A percentile compares a stretch with the other conserved stretches of the same genome.
Evolutionary conservation across 2,113 vertebrate species (phyloP).

Genomic region (Macquaria australasica): DNA sequence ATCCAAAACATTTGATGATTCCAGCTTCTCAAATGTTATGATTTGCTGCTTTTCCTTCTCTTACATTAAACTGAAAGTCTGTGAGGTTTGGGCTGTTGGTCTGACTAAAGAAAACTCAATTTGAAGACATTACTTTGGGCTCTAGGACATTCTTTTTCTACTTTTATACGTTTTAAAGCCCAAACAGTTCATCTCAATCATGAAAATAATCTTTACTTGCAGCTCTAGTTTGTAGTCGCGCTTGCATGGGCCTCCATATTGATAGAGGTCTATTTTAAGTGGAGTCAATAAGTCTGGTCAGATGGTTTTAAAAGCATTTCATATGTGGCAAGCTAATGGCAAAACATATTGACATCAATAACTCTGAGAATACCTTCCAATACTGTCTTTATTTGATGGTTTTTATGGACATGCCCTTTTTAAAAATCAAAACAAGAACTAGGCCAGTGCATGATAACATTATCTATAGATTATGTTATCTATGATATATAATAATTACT

Average conservation of each 20-base stretch:
- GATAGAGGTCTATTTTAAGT: neutral
- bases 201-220: neutral
- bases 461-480: too few relatives aligned
- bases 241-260: neutral
- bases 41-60: neutral
- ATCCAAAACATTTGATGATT: neutral
- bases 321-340: neutral
- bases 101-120: neutral
- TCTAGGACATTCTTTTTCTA: neutral
- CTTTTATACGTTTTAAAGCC: neutral
- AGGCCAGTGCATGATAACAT: neutral
- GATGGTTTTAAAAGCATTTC: constrained; percentile 47
- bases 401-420: constrained; percentile 14
- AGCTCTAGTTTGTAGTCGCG: neutral
- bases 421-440: constrained; percentile 4
- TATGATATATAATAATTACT: neutral
- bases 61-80: neutral
- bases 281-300: constrained; percentile 3
- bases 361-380: neutral
- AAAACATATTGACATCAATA: constrained; percentile 30
- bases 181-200: neutral
- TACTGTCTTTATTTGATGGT: constrained; percentile 16
- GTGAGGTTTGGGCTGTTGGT: neutral
- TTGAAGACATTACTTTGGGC: neutral
- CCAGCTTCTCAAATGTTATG: neutral